Evolutionary conservation across 2,113 vertebrate species (phyloP).

Genomic region (Prinia subflava): DNA sequence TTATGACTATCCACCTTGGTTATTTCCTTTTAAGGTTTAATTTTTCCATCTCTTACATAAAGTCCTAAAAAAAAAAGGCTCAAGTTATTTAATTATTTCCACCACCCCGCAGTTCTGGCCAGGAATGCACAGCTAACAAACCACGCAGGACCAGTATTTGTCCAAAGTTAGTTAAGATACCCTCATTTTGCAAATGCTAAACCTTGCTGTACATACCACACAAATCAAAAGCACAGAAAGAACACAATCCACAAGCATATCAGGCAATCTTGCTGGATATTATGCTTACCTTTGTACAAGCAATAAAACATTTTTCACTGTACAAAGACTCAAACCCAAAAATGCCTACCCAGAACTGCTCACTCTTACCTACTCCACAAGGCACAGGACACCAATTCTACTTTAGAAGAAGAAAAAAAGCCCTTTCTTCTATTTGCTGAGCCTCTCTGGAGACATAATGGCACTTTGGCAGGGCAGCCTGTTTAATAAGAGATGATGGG

Average conservation of each 20-base stretch:
- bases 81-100: not conserved
- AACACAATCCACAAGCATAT: not conserved
- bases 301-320: not conserved
- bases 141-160: not conserved
- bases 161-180: not conserved
- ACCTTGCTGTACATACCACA: not conserved
- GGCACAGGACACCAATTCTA: not conserved
- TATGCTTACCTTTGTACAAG: not conserved
- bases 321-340: not conserved
- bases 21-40: not conserved
- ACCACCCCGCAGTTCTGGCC: not conserved
- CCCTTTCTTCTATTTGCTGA: not conserved
- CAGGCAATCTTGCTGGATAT: not conserved
- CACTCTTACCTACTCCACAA: not conserved
- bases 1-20: not conserved
- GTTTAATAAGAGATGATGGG: not conserved
- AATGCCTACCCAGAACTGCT: not conserved
- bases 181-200: not conserved
- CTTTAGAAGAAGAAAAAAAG: not conserved
- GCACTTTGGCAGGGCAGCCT: not conserved
- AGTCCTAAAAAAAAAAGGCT: not conserved
- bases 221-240: not conserved
- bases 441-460: not conserved
- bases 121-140: not conserved
- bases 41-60: not conserved